Percentiles rank a stretch among this genome's conserved stretches.
Evolutionary conservation across 1,140 invertebrate species (phyloP).

Genomic region (Hyphantria cunea): DNA sequence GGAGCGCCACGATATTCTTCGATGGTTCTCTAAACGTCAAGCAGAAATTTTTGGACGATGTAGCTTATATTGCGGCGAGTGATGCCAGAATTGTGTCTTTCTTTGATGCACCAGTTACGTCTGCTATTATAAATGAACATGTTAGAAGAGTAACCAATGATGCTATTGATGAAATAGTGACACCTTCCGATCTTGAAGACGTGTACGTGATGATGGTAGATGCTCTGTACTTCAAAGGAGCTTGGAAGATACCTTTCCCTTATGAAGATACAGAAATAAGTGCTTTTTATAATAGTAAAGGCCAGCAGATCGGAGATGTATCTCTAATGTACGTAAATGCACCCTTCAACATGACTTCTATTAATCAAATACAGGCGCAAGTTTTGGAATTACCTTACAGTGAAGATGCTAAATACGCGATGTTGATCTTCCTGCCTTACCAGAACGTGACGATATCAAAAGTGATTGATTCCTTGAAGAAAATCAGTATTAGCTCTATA

Average conservation of each 20-base stretch:
- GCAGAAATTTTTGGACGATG: conserved; percentile 35
- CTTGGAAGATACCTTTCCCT: conserved; percentile 85
- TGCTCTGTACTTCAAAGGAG: conserved; percentile 89
- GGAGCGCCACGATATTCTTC: conserved; percentile 48
- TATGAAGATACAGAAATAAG: conserved; percentile 73
- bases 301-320: conserved; percentile 65
- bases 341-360: conserved; percentile 51
- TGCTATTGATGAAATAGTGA: conserved; percentile 52
- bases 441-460: conserved; percentile 44
- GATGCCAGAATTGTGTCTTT: conserved; percentile 44
- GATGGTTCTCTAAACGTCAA: conserved; percentile 40
- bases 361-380: conserved; percentile 76
- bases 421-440: conserved; percentile 85
- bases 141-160: conserved; percentile 52
- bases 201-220: conserved; percentile 86
- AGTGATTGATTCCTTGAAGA: conserved; percentile 71
- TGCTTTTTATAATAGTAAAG: conserved; percentile 71
- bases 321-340: conserved; percentile 70
- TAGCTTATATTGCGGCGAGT: conserved; percentile 38
- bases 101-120: conserved; percentile 34
- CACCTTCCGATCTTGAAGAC: conserved; percentile 66
- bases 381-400: conserved; percentile 86
- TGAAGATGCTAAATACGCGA: conserved; percentile 82
- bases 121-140: conserved; percentile 52
- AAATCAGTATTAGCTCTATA: conserved; percentile 76